A percentile compares a stretch with the other conserved stretches of the same genome.
Evolutionary conservation across 1,140 invertebrate species (phyloP).

Genomic region (Drosophila aff.): DNA sequence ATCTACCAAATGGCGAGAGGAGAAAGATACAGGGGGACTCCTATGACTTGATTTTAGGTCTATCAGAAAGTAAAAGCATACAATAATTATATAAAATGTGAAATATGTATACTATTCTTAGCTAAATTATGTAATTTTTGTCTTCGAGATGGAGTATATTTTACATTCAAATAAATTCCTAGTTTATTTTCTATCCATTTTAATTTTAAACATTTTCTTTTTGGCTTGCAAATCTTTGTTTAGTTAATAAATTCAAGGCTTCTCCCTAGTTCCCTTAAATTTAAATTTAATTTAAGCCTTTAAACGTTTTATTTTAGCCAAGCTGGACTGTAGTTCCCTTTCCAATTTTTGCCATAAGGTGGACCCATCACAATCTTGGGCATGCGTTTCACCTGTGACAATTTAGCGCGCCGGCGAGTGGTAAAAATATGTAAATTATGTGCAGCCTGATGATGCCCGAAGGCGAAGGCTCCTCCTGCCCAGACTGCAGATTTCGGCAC

Average conservation of each 20-base stretch:
- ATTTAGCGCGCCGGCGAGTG: constrained; percentile 63
- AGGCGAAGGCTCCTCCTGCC: constrained; percentile 7
- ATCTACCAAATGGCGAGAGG: constrained; percentile 17
- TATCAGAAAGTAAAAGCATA: not conserved
- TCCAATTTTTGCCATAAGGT: not conserved
- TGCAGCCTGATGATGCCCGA: constrained; percentile 49
- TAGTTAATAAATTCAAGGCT: not conserved
- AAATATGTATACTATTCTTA: not conserved
- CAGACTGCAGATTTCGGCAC: not conserved
- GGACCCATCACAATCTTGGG: constrained; percentile 17
- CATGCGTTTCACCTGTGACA: constrained; percentile 80
- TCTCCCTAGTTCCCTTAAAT: not conserved
- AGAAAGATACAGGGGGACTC: constrained; percentile 20
- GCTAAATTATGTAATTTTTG: accelerated
- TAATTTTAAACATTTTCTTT: not conserved
- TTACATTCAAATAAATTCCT: not conserved
- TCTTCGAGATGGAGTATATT: not conserved
- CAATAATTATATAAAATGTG: too few species aligned
- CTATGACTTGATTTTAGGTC: not conserved
- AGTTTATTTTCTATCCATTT: not conserved
- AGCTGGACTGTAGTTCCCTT: constrained; percentile 22
- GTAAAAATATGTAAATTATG: constrained; percentile 75
- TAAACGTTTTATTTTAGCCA: not conserved
- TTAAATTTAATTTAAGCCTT: not conserved
- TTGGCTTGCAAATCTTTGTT: not conserved